phyloP scores from a whole-genome alignment of 30 jellyfish, hydroid and myxozoan species.

The Cassiopea xamachana region DNA sequence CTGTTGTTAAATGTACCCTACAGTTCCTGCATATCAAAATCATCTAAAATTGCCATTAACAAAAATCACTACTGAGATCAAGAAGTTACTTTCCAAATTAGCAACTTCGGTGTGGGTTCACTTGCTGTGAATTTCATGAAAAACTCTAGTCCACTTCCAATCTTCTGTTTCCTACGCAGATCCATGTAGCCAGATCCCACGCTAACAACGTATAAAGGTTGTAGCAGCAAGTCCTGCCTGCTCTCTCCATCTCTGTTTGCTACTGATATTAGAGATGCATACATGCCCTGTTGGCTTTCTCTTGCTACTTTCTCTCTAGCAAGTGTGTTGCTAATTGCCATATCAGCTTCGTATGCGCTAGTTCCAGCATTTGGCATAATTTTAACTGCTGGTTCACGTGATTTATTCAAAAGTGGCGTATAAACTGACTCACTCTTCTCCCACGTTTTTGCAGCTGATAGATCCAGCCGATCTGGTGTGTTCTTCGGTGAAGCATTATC shows the following conservation, averaged over 20 bases:
- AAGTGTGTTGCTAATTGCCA: slow-evolving; percentile 68
- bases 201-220: slow-evolving; percentile 86
- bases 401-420: slow-evolving; percentile 74
- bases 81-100: slow-evolving; percentile 74
- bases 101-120: slow-evolving; percentile 69
- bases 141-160: slow-evolving; percentile 61
- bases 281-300: slow-evolving; percentile 73
- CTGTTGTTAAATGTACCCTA: no score
- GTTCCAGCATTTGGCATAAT: slow-evolving; percentile 70
- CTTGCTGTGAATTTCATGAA: slow-evolving; percentile 47
- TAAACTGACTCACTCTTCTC: slow-evolving; percentile 57
- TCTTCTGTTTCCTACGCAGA: slow-evolving; percentile 59
- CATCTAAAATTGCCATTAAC: neutral
- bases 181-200: slow-evolving; percentile 90
- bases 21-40: no score
- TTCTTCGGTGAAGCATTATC: neutral
- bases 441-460: neutral
- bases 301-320: slow-evolving; percentile 58
- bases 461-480: slow-evolving; percentile 26
- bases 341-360: slow-evolving; percentile 65
- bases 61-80: neutral
- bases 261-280: slow-evolving; percentile 81
- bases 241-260: slow-evolving; percentile 68
- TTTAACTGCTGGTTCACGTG: slow-evolving; percentile 23
- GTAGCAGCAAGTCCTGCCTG: slow-evolving; percentile 62